These are phyloP conservation scores for Omphaloscelis lunosa DNA, from an alignment of 2,888 invertebrate species.

Conservation along the genomic window DNA sequence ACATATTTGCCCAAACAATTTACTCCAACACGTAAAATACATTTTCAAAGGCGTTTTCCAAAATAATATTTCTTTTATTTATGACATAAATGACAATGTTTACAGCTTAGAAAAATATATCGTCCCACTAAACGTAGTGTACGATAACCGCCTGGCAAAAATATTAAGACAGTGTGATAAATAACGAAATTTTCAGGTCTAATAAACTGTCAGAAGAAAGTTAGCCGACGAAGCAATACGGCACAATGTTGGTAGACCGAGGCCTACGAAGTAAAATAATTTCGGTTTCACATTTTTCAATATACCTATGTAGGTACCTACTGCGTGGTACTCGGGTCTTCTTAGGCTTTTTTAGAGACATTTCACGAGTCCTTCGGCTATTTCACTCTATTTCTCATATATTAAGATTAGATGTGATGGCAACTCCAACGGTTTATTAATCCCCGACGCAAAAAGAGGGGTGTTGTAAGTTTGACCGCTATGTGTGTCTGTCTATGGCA, in stretches of 20 bases:
- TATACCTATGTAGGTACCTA: not conserved
- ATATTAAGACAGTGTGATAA: slow-evolving; percentile 55
- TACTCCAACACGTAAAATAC: slow-evolving; percentile 7
- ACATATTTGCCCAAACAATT: not conserved
- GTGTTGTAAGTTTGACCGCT: too few species aligned
- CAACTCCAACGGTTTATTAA: not conserved
- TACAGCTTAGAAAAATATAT: slow-evolving; percentile 56
- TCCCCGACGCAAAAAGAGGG: too few species aligned
- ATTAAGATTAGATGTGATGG: too few species aligned
- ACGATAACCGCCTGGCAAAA: slow-evolving; percentile 43
- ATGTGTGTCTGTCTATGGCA: too few species aligned
- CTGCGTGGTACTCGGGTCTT: not conserved
- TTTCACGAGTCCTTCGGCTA: not conserved
- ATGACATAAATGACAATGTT: slow-evolving; percentile 51
- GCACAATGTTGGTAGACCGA: slow-evolving; percentile 22
- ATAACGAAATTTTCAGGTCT: slow-evolving; percentile 57
- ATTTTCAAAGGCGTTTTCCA: slow-evolving; percentile 20
- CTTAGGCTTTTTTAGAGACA: not conserved
- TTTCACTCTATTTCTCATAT: not conserved
- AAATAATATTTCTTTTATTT: slow-evolving; percentile 50
- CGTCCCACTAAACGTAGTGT: slow-evolving; percentile 35
- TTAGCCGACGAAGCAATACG: slow-evolving; percentile 40
- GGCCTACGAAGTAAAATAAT: slow-evolving; percentile 13
- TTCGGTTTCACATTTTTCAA: slow-evolving; percentile 8
- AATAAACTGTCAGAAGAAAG: slow-evolving; percentile 55